Evolutionary conservation across 2,113 vertebrate species (phyloP).

Genomic region (Gallinago paraguaiae): DNA sequence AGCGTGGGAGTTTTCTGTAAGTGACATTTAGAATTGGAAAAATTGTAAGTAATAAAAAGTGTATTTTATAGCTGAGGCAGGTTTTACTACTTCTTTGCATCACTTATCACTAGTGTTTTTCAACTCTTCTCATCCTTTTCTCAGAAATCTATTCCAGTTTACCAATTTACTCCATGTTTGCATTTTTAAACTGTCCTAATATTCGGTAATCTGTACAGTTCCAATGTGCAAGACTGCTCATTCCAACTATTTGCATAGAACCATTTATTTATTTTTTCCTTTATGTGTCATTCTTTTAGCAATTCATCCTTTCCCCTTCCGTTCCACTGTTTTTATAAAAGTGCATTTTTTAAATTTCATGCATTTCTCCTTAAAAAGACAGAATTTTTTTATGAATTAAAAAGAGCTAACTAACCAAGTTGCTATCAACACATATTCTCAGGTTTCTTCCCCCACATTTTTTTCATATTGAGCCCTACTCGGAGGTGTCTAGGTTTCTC

Average conservation of each 20-base stretch:
- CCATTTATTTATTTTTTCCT: neutral
- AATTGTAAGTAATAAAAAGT: neutral
- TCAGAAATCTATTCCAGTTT: neutral
- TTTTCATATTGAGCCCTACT: neutral
- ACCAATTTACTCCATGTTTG: neutral
- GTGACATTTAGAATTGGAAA: neutral
- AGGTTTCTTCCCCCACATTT: rapidly evolving
- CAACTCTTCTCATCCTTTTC: neutral
- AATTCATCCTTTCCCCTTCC: rapidly evolving
- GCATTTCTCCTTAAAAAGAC: neutral
- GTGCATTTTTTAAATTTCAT: rapidly evolving
- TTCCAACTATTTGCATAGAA: neutral
- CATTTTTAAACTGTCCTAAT: neutral
- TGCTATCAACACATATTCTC: rapidly evolving
- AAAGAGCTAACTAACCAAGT: neutral
- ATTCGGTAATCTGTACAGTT: neutral
- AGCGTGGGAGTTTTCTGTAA: neutral
- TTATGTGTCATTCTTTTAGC: rapidly evolving
- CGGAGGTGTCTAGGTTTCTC: neutral
- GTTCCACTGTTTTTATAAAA: neutral
- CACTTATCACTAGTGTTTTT: neutral
- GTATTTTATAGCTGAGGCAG: neutral
- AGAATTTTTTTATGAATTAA: neutral
- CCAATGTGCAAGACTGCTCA: rapidly evolving
- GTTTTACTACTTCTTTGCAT: neutral